Evolutionary conservation across 2,797 vertebrate species (phyloP), one percentile per base, ranked within the genome.

Genomic region (Netta rufina): DNA sequence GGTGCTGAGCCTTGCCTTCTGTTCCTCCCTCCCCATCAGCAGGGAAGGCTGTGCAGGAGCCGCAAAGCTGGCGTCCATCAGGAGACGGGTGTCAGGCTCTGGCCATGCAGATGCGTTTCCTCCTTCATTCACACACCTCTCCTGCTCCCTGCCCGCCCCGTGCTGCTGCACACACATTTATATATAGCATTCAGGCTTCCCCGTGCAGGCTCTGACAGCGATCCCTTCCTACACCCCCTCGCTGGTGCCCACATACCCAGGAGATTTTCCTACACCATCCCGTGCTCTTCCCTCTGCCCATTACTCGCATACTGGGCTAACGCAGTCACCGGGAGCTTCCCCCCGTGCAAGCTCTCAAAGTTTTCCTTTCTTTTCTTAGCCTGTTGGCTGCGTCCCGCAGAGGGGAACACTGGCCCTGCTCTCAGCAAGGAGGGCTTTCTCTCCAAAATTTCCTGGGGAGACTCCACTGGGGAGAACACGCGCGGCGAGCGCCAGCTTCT

Each of bases 291-390:
- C 25, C 77, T 60, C 41, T 82, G 69, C 45, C 57, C 60, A 5
- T 79, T 65, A 7, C 54, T 60, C 73, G 12, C 45, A 16, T 2
- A 53, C 73, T 47, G 71, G 39, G 39, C 80, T 89, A 17, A 54
- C 74, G 65, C 18, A 69, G 64, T 75, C 61, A 36, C 65, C 45
- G 58, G 81, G 62, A 95, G 91, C 61, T 89, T 96, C 88, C 67
- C 39, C 41, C 24, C 65, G 27, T 74, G 21, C 41, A 36, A n/a
- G 73, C 65, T 85, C 65, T 78, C 19, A 14, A 16, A 84, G n/a
- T 90, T 89, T 71, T 70, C 74, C n/a, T 81, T 93, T 83, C 84
- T 94, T 94, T 95, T 79, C 87, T 89, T 77, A 87, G 72, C 47
- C 56, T 66, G 28, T 82, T 82, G 69, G 81, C 72, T 43, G 15